A percentile compares a stretch with the other conserved stretches of the same genome.
phyloP scores from a whole-genome alignment of 1,140 invertebrate species.

The Aphidius gifuensis region DNA sequence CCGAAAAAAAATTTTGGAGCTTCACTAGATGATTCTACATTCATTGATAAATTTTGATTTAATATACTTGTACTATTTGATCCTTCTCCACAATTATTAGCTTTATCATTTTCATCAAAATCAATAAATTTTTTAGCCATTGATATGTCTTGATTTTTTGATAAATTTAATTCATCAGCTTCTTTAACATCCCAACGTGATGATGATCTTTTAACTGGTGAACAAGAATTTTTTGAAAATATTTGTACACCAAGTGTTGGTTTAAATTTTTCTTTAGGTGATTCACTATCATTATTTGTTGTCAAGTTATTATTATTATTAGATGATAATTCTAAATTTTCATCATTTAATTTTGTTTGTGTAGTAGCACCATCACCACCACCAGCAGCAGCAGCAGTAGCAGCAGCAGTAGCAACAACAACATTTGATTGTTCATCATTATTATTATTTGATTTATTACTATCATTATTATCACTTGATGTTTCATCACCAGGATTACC shows the following conservation, averaged over 20 bases:
- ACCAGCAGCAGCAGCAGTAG: slow-evolving; percentile 20
- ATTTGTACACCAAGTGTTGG: slow-evolving; percentile 51
- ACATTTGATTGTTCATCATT: neutral
- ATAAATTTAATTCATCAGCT: slow-evolving; percentile 30
- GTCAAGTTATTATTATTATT: slow-evolving; percentile 47
- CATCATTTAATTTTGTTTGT: slow-evolving; percentile 42
- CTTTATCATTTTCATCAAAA: slow-evolving; percentile 11
- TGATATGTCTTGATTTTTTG: neutral
- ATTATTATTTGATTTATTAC: slow-evolving; percentile 41
- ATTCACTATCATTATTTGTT: neutral
- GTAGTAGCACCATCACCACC: slow-evolving; percentile 29
- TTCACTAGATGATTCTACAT: slow-evolving; percentile 16
- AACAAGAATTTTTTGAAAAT: slow-evolving; percentile 34
- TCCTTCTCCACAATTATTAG: neutral
- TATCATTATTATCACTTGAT: slow-evolving; percentile 39
- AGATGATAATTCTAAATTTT: neutral
- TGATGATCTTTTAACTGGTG: slow-evolving; percentile 43
- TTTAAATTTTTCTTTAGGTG: slow-evolving; percentile 45
- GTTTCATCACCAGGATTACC: slow-evolving; percentile 59
- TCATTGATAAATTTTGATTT: too few species aligned
- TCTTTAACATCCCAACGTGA: slow-evolving; percentile 56
- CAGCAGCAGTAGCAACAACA: slow-evolving; percentile 18
- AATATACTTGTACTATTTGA: too few species aligned
- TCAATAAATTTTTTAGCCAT: neutral
- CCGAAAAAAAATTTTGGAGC: slow-evolving; percentile 53